Evolutionary conservation across 2,888 invertebrate genomes (phyloP).

Genomic region (Tipula vernalis): DNA sequence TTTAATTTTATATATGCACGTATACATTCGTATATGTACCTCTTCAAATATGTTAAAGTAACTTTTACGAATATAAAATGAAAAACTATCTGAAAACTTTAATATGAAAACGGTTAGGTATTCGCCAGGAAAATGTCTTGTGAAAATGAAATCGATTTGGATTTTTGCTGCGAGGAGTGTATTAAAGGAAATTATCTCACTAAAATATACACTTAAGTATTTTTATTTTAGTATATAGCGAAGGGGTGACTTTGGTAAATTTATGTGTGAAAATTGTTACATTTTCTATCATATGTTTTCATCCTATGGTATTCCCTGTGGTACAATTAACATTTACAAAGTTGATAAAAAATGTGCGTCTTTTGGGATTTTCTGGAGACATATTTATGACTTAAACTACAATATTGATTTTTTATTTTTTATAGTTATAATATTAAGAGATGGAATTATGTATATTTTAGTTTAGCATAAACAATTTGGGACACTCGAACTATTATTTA

Average conservation of each 20-base stretch:
- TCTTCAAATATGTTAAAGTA: not conserved
- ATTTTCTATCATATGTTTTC: not conserved
- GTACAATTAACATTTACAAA: not conserved
- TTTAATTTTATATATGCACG: not conserved
- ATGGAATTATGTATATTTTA: not conserved
- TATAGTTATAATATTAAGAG: not conserved
- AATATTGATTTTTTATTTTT: not conserved
- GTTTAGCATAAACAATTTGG: too few species aligned
- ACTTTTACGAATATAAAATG: not conserved
- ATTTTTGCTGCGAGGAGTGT: not conserved
- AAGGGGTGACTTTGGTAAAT: not conserved
- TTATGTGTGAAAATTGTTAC: not conserved
- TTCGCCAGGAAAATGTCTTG: not conserved
- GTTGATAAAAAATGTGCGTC: not conserved
- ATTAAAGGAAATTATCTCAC: not conserved
- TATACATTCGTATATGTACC: not conserved
- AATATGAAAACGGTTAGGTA: not conserved
- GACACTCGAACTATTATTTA: too few species aligned
- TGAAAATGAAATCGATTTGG: not conserved
- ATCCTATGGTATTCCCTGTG: not conserved
- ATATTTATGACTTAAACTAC: not conserved
- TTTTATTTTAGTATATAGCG: not conserved
- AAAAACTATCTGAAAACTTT: not conserved
- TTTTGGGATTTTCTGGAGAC: not conserved
- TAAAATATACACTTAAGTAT: not conserved